Conservation (phyloP, 2,888 invertebrate species). For the Hemithea aestivaria region DNA sequence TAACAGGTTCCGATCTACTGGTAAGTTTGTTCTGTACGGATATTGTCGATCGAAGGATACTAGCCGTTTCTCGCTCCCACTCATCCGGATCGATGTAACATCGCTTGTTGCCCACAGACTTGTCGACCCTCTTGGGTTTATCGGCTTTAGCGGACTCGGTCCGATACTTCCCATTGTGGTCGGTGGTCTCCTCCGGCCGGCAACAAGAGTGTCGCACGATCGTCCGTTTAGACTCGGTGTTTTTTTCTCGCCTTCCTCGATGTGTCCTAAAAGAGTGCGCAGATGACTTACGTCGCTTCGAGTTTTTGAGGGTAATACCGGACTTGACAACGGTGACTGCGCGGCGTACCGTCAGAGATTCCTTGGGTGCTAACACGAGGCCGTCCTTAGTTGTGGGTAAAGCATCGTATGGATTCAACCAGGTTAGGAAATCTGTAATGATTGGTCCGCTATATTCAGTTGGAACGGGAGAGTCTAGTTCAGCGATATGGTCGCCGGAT, state of each 20-base stretch:
- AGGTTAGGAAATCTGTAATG: constrained; percentile 83
- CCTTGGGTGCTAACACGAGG: constrained; percentile 51
- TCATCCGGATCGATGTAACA: constrained; percentile 73
- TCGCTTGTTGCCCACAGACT: constrained; percentile 74
- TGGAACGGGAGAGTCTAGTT: constrained; percentile 56
- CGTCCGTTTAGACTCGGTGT: constrained; percentile 60
- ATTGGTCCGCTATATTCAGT: constrained; percentile 81
- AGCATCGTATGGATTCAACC: constrained; percentile 78
- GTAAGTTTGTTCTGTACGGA: constrained; percentile 65
- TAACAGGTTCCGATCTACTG: constrained; percentile 45
- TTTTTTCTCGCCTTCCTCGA: constrained; percentile 71
- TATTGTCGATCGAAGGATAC: constrained; percentile 71
- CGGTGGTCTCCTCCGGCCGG: constrained; percentile 46
- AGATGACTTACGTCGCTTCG: constrained; percentile 74
- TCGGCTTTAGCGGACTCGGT: constrained; percentile 67
- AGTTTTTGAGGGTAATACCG: constrained; percentile 53
- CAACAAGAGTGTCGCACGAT: constrained; percentile 68
- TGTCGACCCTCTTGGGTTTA: constrained; percentile 57
- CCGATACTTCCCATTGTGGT: constrained; percentile 51
- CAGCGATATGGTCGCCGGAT: constrained; percentile 43
- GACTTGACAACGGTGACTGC: constrained; percentile 71
- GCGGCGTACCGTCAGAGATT: constrained; percentile 71
- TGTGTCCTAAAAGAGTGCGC: constrained; percentile 70
- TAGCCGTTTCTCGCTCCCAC: constrained; percentile 79
- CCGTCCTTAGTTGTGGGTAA: constrained; percentile 62